phyloP scores from a whole-genome alignment of 2,888 invertebrate species.

The Tenthredo mesomela region DNA sequence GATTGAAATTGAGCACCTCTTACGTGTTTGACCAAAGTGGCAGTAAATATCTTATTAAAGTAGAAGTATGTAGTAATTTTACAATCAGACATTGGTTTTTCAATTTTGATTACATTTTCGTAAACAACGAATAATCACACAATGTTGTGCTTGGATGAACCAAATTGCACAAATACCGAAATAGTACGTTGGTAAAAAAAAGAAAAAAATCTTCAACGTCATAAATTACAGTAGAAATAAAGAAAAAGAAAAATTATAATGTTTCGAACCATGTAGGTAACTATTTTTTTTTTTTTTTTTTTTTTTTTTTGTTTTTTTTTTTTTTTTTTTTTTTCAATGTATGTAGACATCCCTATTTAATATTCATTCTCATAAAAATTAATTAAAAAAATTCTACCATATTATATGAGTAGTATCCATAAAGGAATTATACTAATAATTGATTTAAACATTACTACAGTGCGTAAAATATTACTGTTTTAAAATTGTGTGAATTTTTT shows the following conservation, averaged over 20 bases:
- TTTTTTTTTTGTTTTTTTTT: neutral
- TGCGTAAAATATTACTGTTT: slow-evolving; percentile 45
- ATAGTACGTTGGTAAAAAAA: neutral
- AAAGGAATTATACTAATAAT: slow-evolving; percentile 46
- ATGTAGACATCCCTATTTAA: slow-evolving; percentile 21
- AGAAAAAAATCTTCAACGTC: neutral
- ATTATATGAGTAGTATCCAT: slow-evolving; percentile 36
- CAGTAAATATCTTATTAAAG: slow-evolving; percentile 43
- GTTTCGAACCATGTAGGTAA: slow-evolving; percentile 16
- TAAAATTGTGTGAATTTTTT: slow-evolving; percentile 49
- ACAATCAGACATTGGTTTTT: slow-evolving; percentile 30
- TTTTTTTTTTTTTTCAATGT: neutral
- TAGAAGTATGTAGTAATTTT: slow-evolving; percentile 28
- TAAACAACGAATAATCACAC: slow-evolving; percentile 29
- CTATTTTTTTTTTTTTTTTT: neutral
- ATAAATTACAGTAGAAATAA: slow-evolving; percentile 33
- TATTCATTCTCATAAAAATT: slow-evolving; percentile 43
- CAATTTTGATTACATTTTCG: slow-evolving; percentile 39
- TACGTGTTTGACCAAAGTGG: slow-evolving; percentile 27
- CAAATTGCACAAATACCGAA: slow-evolving; percentile 26
- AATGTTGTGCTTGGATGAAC: slow-evolving; percentile 10
- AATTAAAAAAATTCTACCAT: slow-evolving; percentile 38
- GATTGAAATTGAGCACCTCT: slow-evolving; percentile 43
- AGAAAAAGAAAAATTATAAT: slow-evolving; percentile 5
- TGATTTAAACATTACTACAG: slow-evolving; percentile 47